Evolutionary conservation across 2,113 vertebrate genomes (phyloP).

Genomic region (Xiphophorus maculatus): DNA sequence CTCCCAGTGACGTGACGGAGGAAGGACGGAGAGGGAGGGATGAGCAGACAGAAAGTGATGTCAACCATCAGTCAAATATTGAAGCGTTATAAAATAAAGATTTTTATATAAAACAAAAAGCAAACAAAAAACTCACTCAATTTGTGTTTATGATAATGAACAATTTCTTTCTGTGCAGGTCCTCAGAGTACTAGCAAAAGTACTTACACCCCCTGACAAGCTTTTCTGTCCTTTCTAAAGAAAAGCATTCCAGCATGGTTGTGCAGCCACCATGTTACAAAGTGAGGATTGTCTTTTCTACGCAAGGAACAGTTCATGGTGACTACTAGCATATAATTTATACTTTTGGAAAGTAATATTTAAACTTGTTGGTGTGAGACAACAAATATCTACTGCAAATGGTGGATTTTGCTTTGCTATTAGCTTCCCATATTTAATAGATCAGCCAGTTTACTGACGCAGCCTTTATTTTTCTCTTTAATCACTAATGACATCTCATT

Average conservation of each 20-base stretch:
- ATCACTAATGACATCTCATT: no score
- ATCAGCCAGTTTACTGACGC: no score
- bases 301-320: no score
- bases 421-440: not conserved
- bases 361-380: not conserved
- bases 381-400: not conserved
- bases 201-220: no score
- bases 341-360: not conserved
- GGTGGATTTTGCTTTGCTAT: not conserved
- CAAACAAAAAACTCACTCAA: not conserved
- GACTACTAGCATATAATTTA: no score
- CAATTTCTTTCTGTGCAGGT: not conserved
- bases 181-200: no score
- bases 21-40: constrained; percentile 28
- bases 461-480: no score
- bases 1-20: constrained; percentile 51
- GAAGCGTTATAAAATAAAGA: constrained; percentile 40
- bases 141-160: not conserved
- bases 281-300: no score
- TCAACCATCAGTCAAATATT: constrained; percentile 49
- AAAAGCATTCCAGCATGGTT: no score
- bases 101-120: not conserved
- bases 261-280: no score
- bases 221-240: no score
- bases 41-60: constrained; percentile 22